Evolutionary conservation across 2,888 invertebrate species (phyloP).

Genomic region (Drosophila mettleri): DNA sequence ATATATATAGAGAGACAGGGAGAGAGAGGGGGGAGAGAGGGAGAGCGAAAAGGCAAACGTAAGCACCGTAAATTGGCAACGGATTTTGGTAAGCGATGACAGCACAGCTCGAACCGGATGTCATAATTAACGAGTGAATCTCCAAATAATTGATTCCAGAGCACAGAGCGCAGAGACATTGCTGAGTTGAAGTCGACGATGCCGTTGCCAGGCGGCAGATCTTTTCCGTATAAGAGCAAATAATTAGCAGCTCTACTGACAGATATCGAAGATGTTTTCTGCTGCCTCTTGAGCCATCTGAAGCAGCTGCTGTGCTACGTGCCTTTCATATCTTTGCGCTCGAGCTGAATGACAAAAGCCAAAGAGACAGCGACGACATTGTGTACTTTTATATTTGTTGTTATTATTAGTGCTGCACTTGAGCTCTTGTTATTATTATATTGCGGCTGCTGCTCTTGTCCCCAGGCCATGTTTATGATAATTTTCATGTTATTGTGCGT

Average conservation of each 20-base stretch:
- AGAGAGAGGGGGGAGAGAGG: too few relatives aligned
- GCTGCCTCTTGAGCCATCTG: background rate
- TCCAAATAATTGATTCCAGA: slow-evolving; percentile 38
- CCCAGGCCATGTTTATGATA: slow-evolving; percentile 46
- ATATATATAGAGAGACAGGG: too few relatives aligned
- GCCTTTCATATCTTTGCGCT: slow-evolving; percentile 3
- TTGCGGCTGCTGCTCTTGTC: background rate
- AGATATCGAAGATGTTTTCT: background rate
- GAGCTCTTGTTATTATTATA: slow-evolving; percentile 24
- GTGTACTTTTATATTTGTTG: background rate
- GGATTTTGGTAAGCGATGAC: slow-evolving; percentile 23
- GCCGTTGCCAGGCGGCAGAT: background rate
- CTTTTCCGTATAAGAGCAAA: background rate
- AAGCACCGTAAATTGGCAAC: slow-evolving; percentile 24
- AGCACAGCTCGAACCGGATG: slow-evolving; percentile 1
- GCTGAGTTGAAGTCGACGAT: background rate
- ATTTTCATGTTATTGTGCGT: slow-evolving; percentile 48
- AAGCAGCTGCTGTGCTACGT: slow-evolving; percentile 1
- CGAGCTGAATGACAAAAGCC: background rate
- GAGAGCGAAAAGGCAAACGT: background rate
- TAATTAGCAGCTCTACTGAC: slow-evolving; percentile 7
- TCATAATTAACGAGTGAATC: slow-evolving; percentile 29
- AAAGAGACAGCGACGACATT: background rate
- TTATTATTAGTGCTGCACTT: slow-evolving; percentile 4
- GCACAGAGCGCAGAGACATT: background rate